Conservation (phyloP, 2,888 invertebrate species). For the Drosophila peninsularis region DNA sequence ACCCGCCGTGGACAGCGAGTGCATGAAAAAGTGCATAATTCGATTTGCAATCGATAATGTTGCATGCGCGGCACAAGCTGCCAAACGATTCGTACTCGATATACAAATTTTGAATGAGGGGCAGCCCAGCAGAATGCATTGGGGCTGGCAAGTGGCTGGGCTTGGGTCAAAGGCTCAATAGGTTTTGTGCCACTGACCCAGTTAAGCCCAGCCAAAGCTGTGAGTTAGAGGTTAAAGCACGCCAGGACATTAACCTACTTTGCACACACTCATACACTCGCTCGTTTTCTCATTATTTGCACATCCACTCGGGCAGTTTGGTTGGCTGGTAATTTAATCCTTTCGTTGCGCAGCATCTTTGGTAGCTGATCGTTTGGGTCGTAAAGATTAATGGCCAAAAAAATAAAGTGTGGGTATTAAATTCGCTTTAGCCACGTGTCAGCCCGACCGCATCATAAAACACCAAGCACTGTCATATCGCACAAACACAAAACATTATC, state of each 20-base stretch:
- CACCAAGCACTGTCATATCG: conserved; percentile 24
- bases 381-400: conserved; percentile 41
- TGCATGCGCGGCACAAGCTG: conserved; percentile 15
- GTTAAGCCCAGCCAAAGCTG: conserved; percentile 38
- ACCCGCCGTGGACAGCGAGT: conserved; percentile 9
- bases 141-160: conserved; percentile 35
- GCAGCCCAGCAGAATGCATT: conserved; percentile 14
- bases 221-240: conserved; percentile 68
- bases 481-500: conserved; percentile 33
- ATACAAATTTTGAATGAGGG: conserved; percentile 9
- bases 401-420: conserved; percentile 55
- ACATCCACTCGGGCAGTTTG: conserved; percentile 26
- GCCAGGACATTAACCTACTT: conserved; percentile 74
- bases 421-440: conserved; percentile 66
- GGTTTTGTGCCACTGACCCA: conserved; percentile 72
- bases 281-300: conserved; percentile 34
- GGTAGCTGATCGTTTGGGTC: conserved; percentile 48
- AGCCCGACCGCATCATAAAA: conserved; percentile 39
- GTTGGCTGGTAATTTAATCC: conserved; percentile 68
- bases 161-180: conserved; percentile 50
- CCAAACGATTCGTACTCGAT: conserved; percentile 12
- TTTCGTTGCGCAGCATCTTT: conserved; percentile 63
- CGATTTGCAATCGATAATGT: conserved; percentile 69
- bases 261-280: not conserved
- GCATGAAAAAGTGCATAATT: conserved; percentile 55